Evolutionary conservation across 2,797 vertebrate genomes (phyloP), one percentile per base, ranked within the genome.

Genomic region (Rhodeus uyekii): DNA sequence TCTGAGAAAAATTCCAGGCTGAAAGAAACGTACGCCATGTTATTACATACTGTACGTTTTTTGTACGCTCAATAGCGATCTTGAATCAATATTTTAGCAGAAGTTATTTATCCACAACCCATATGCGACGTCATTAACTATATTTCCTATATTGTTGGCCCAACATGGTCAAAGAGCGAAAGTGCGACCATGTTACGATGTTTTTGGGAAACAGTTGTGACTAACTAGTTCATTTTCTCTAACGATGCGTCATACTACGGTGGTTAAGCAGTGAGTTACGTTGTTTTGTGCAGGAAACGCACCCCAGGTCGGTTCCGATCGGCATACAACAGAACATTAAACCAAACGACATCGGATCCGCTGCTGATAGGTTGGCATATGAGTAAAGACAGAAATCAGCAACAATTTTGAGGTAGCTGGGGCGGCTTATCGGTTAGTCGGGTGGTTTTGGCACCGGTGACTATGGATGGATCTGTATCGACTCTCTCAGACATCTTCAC

Each of bases 401-500:
- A 99, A 0, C 98, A 99, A 90, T 95, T 98, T 92, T 97, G 97
- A 90, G 97, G 97, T 78, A 95, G 91, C 84, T 97, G 95, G 0
- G 96, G 87, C 0, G 96, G 95, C 88, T 95, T 96, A 88, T 98
- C 97, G 0, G 95, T 97, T 88, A 99, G 95, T 81, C 93, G 92
- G 55, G 97, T 93, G 90, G 94, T 95, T 90, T 97, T 97, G 72
- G 94, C 89, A 13, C 95, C 91, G 0, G 92, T 91, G 83, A 94
- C 94, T 68, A 93, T 88, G 2, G 96, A 93, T 5, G 89, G 93
- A 86, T 98, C 97, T 13, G 95, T 93, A 32, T 98, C 97, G 86
- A 97, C 93, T 0, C 96, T 96, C 91, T 98, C 97, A 0, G 96
- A 97, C 97, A 98, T 98, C 93, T 98, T 99, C 83, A 98, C 96